Evolutionary conservation across 2,797 vertebrate genomes (phyloP), one percentile per base, ranked within the genome.

Genomic region (Cossypha polioptera): DNA sequence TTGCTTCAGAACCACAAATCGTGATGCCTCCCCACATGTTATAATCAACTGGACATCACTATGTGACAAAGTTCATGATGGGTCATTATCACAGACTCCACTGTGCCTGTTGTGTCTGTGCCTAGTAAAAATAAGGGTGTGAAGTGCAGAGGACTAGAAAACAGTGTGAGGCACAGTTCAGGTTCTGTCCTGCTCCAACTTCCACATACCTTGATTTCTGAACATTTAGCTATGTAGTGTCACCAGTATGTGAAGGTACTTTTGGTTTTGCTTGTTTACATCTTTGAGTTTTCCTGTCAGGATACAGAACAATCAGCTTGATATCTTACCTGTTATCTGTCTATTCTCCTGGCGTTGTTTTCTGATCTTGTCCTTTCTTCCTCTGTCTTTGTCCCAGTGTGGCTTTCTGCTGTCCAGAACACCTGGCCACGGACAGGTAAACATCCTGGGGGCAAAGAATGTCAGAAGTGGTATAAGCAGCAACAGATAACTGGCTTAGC

Each of bases 331-430:
- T 75, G 53, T 88, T 81, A 62, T 7, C 73, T 63, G 11, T 75
- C 47, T 94, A 5, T 54, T 93, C 62, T 90, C 29, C 74, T 86
- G 62, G 18, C 61, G 21, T 16, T 75, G 20, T 92, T 92, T 95
- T 67, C 79, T 95, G 40, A 97, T 80, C 43, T 55, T 92, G 25
- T 92, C 55, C 72, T 97, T 95, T 94, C 79, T 91, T 94, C 80
- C 76, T 92, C 86, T 91, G 86, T 91, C 94, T 91, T 83, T 94
- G 51, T 88, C 93, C 50, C 89, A 77, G 3, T 90, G 68, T 91
- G 95, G 95, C 82, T 92, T 96, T 91, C 87, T 94, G 65, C 94
- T 96, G 51, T 92, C 94, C 95, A 96, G 95, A 95, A 90, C 93
- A 79, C 48, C 95, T 87, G 92, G 79, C 84, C 69, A 90, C 0